Evolutionary conservation across 2,797 vertebrate species (phyloP), one percentile per base, ranked within the genome.

Genomic region (Thaleichthys pacificus): DNA sequence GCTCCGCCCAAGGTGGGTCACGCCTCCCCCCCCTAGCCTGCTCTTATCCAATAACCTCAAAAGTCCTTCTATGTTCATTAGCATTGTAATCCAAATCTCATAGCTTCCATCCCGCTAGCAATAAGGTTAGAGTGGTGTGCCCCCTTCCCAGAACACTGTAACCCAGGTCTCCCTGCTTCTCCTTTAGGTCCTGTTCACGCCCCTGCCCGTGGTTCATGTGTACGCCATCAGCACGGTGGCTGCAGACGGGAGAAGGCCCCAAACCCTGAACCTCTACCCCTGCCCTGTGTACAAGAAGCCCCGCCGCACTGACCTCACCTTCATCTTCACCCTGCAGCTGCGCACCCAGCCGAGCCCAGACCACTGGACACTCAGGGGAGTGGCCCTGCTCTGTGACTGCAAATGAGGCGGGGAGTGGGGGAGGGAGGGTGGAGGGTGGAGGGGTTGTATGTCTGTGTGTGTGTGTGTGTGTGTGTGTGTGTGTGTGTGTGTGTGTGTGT

Each of bases 281-380:
- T 95, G 95, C 81, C 95, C 95, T 0, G 94, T 96, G 61, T 96
- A 95, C 74, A 96, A 91, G 85, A 95, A 94, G 38, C 94, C 95
- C 1, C 84, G 83, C 0, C 90, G 95, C 51, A 96, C 95, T 15
- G 94, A 96, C 83, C 90, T 93, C 62, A 95, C 93, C 0, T 95
- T 92, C 83, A 90, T 96, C 82, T 94, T 94, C 88, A 91, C 88
- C 1, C 77, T 96, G 84, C 73, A 82, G 76, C 89, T 96, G 77
- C 89, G 89, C 76, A 93, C 92, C 26, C n/a, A 61, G 6, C 89
- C 90, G 81, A 83, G 83, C 21, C 86, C 92, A 0, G 94, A 95
- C 69, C 94, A 92, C 21, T 96, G 95, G 95, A 93, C 93, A 0
- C 89, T 96, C 74, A 84, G 94, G 2, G 94, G 94, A 0, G 88